Evolutionary conservation across 2,113 vertebrate species (phyloP).

Genomic region (Grammomys dolichurus): DNA sequence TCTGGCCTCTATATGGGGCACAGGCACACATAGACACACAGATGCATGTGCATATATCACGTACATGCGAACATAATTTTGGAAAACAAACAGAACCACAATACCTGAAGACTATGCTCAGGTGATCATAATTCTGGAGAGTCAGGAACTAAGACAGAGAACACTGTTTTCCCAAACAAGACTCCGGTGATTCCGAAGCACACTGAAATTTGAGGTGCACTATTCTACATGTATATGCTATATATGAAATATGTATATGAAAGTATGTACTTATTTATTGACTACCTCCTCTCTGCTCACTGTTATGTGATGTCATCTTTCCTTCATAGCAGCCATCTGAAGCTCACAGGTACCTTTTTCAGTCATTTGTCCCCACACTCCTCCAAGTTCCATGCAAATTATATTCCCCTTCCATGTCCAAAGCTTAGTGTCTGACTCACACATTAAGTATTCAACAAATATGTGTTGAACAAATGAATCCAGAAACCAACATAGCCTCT

Average conservation of each 20-base stretch:
- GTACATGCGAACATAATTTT: neutral
- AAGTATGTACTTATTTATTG: neutral
- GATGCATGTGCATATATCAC: neutral
- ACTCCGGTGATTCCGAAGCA: neutral
- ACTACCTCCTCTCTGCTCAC: neutral
- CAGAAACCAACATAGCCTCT: neutral
- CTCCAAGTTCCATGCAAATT: neutral
- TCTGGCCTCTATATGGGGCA: neutral
- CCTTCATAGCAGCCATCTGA: neutral
- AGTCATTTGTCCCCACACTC: neutral
- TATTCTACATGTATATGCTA: neutral
- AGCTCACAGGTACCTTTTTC: neutral
- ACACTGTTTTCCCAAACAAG: neutral
- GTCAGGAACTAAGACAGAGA: neutral
- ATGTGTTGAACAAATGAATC: conserved; percentile 27
- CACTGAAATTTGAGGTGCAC: neutral
- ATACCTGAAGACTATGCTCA: neutral
- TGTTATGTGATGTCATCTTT: neutral
- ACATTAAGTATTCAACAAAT: neutral
- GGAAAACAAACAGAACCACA: neutral
- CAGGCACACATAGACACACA: neutral
- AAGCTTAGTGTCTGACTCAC: neutral
- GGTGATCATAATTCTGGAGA: neutral
- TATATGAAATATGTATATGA: neutral
- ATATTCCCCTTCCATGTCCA: neutral